Evolutionary conservation across 2,888 invertebrate species (phyloP).

Genomic region (Xestobium rufovillosum): DNA sequence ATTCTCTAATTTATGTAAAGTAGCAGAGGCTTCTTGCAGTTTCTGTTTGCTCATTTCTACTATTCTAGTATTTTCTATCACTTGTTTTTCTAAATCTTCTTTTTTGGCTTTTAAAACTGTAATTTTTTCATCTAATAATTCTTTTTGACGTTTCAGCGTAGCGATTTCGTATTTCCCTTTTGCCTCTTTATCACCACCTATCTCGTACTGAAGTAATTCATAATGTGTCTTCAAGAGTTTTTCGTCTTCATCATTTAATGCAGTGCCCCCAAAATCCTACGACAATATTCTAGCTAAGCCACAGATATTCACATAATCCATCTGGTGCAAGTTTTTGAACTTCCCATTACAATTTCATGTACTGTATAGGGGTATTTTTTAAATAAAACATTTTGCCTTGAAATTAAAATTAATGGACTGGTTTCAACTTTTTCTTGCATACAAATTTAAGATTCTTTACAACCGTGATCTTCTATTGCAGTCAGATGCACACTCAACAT

Average conservation of each 20-base stretch:
- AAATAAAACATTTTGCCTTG: too few species aligned
- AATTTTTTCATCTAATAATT: slow-evolving; percentile 33
- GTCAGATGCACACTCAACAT: too few species aligned
- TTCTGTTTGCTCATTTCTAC: slow-evolving; percentile 23
- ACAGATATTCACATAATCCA: too few species aligned
- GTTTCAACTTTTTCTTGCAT: too few species aligned
- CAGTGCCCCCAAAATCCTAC: slow-evolving; percentile 29
- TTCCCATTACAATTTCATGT: too few species aligned
- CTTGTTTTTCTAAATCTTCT: slow-evolving; percentile 42
- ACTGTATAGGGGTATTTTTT: too few species aligned
- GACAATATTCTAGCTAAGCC: slow-evolving; percentile 16
- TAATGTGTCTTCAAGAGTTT: slow-evolving; percentile 63
- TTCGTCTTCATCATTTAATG: slow-evolving; percentile 56
- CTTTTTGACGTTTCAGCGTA: slow-evolving; percentile 34
- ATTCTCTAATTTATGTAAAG: slow-evolving; percentile 44
- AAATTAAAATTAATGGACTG: too few species aligned
- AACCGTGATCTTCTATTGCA: too few species aligned
- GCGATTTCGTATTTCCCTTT: slow-evolving; percentile 33
- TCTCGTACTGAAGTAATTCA: slow-evolving; percentile 49
- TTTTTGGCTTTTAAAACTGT: slow-evolving; percentile 50
- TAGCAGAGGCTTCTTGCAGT: slow-evolving; percentile 38
- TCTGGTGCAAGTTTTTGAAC: too few species aligned
- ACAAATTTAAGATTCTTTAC: too few species aligned
- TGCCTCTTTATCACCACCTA: slow-evolving; percentile 36
- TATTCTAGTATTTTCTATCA: slow-evolving; percentile 24